A percentile compares a stretch with the other conserved stretches of the same genome.
phyloP scores from a whole-genome alignment of 2,113 vertebrate genomes.

The Gorsachius goisagi region DNA sequence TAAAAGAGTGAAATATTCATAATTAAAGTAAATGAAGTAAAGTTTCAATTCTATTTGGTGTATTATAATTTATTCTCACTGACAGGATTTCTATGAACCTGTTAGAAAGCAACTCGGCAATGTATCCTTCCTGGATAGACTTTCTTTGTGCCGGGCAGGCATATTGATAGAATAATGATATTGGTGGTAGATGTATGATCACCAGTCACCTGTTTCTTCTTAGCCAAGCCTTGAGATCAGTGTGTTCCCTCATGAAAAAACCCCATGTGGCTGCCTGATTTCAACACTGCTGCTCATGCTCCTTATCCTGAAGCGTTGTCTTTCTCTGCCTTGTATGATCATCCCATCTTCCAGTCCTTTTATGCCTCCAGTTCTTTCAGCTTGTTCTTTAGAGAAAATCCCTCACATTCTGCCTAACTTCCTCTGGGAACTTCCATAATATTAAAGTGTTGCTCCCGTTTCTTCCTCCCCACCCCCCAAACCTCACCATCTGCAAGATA shows the following conservation, averaged over 20 bases:
- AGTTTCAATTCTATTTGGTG: neutral
- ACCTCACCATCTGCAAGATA: neutral
- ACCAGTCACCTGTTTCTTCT: neutral
- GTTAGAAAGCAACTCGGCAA: neutral
- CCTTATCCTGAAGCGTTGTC: neutral
- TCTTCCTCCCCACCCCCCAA: accelerated
- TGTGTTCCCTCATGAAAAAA: neutral
- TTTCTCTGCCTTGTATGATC: neutral
- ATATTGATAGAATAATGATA: neutral
- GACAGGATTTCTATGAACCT: neutral
- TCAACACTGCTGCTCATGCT: neutral
- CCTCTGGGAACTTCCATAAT: neutral
- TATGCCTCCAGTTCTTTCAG: neutral
- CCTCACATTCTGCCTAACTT: neutral
- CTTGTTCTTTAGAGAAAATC: neutral
- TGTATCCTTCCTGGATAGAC: neutral
- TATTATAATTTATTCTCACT: neutral
- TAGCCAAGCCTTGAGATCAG: neutral
- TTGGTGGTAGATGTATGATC: neutral
- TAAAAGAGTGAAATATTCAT: neutral
- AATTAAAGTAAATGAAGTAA: neutral
- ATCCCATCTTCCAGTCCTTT: neutral
- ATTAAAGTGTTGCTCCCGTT: neutral
- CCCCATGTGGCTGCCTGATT: accelerated
- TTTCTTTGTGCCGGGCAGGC: neutral